A percentile compares a stretch with the other conserved stretches of the same genome.
Conservation (phyloP, 2,797 vertebrate species). For the Rallus crepitans region DNA sequence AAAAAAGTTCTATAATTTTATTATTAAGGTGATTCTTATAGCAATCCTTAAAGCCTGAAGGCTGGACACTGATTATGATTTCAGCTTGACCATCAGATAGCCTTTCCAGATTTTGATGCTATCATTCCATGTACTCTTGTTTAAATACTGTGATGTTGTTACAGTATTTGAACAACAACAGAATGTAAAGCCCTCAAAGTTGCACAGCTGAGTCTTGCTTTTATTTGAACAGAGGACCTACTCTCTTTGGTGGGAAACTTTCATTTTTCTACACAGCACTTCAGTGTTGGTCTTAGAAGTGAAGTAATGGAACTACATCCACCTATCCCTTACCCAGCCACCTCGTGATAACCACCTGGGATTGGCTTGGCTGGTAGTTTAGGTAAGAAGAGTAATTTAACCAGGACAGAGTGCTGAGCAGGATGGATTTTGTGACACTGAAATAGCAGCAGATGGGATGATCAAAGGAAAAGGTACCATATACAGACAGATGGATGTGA, state of each 20-base stretch:
- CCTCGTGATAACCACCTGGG: background rate
- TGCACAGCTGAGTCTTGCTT: background rate
- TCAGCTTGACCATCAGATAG: background rate
- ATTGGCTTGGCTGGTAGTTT: background rate
- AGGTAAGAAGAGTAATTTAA: background rate
- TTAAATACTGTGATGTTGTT: background rate
- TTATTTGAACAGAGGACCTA: background rate
- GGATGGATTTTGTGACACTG: background rate
- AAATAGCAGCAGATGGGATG: background rate
- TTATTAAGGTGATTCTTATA: background rate
- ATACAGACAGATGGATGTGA: background rate
- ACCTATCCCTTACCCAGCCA: background rate
- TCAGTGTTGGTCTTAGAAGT: background rate
- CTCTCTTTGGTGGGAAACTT: background rate
- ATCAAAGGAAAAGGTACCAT: background rate
- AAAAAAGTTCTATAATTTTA: background rate
- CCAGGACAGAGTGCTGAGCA: background rate
- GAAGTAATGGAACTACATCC: background rate
- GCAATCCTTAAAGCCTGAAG: background rate
- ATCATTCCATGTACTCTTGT: background rate
- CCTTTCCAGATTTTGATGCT: background rate
- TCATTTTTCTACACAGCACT: background rate
- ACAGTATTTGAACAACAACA: background rate
- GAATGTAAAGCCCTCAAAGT: background rate
- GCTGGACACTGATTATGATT: background rate